Evolutionary conservation across 2,888 invertebrate species (phyloP).

Genomic region (Nudaria mundana): DNA sequence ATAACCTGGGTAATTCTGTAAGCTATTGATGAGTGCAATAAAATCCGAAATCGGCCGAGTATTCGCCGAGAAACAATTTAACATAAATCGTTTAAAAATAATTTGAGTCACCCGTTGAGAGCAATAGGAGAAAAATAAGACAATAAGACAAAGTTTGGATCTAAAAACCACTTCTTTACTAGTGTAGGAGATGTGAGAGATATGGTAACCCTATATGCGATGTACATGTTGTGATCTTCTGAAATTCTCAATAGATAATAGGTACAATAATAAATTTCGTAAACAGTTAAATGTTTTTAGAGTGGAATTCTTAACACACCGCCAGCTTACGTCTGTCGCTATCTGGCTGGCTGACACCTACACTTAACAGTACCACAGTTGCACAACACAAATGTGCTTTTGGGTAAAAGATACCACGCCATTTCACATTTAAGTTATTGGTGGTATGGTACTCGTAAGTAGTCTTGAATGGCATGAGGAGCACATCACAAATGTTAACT

Average conservation of each 20-base stretch:
- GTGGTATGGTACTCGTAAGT: no score
- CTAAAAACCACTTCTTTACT: no score
- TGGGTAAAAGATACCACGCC: constrained; percentile 53
- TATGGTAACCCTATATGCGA: no score
- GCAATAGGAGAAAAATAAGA: no score
- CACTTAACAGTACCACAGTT: constrained; percentile 52
- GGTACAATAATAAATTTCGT: constrained; percentile 22
- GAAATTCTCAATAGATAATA: constrained; percentile 17
- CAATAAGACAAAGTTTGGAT: no score
- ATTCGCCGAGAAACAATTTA: no score
- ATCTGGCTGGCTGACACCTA: constrained; percentile 47
- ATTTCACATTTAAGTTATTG: constrained; percentile 47
- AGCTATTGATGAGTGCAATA: no score
- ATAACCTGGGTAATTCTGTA: no score
- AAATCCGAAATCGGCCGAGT: no score
- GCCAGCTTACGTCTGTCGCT: constrained; percentile 49
- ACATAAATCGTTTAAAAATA: no score
- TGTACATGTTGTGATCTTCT: constrained; percentile 15
- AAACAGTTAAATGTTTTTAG: constrained; percentile 33
- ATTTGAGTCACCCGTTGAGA: no score
- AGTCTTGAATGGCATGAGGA: constrained; percentile 44
- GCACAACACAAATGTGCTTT: constrained; percentile 59
- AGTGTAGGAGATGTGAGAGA: no score
- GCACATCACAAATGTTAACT: constrained; percentile 54
- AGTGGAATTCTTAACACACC: constrained; percentile 38